Percentiles rank a stretch among this genome's conserved stretches.
Evolutionary conservation across 2,797 vertebrate genomes (phyloP).

Genomic region (Sorex maritimensis): DNA sequence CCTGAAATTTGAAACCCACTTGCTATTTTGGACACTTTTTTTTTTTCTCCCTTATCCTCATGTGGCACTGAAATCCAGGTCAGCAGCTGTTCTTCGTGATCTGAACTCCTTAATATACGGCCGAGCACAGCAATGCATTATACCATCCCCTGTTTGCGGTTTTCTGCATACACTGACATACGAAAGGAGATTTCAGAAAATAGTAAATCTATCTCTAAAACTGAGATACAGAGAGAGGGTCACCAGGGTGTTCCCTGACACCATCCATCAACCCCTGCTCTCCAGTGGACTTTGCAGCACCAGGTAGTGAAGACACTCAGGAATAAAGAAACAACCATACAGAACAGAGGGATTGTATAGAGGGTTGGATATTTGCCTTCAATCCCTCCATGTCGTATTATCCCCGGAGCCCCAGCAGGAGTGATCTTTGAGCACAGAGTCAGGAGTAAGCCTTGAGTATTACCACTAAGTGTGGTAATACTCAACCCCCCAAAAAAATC

Average conservation of each 20-base stretch:
- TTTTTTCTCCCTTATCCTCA: not conserved
- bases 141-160: not conserved
- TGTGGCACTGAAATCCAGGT: too few species aligned
- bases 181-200: not conserved
- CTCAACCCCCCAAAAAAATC: too few species aligned
- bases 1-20: not conserved
- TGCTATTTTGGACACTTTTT: not conserved
- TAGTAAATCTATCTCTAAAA: not conserved
- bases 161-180: not conserved
- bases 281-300: not conserved
- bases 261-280: not conserved
- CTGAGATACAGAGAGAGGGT: not conserved
- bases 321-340: not conserved
- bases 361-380: too few species aligned
- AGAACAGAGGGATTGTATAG: too few species aligned
- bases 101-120: not conserved
- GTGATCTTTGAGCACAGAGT: too few species aligned
- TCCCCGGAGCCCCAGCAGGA: too few species aligned
- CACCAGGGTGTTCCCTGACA: fast-evolving
- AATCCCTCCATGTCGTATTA: too few species aligned
- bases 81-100: not conserved
- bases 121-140: not conserved
- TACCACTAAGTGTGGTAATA: too few species aligned
- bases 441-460: too few species aligned
- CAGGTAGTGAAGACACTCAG: not conserved